Percentiles rank a stretch among this genome's conserved stretches.
phyloP scores from a whole-genome alignment of 1,140 invertebrate genomes.

The Caenorhabditis inopinata region DNA sequence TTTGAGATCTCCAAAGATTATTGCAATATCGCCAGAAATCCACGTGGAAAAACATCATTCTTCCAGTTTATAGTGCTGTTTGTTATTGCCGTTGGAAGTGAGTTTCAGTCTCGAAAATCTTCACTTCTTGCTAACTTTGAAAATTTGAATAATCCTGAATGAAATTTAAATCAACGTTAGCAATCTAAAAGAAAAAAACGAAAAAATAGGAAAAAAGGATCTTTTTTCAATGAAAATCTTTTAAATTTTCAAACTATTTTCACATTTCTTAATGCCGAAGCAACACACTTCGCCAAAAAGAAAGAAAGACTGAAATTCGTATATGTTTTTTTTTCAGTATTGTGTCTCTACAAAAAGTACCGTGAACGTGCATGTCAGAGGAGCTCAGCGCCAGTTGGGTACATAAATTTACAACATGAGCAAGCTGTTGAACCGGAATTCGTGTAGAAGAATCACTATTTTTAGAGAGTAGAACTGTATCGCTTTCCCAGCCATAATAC shows the following conservation, averaged over 20 bases:
- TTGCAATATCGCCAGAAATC: conserved; percentile 21
- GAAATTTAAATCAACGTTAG: too few relatives aligned
- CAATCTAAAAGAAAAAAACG: too few relatives aligned
- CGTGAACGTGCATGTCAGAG: background rate
- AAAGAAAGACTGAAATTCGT: background rate
- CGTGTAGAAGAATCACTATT: background rate
- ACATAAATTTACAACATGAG: background rate
- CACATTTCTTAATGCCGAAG: too few relatives aligned
- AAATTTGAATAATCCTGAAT: background rate
- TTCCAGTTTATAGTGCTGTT: conserved; percentile 48
- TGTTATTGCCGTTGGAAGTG: conserved; percentile 25
- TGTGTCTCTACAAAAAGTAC: background rate
- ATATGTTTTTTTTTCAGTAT: background rate
- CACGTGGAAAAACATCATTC: conserved; percentile 20
- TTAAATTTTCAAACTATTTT: too few relatives aligned
- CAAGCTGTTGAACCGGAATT: conserved; percentile 27
- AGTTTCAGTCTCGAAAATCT: background rate
- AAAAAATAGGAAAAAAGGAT: too few relatives aligned
- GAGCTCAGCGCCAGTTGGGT: background rate
- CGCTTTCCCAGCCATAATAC: background rate
- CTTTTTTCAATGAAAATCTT: too few relatives aligned
- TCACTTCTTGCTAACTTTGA: background rate
- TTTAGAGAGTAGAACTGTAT: background rate
- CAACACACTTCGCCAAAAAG: too few relatives aligned
- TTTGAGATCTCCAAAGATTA: conserved; percentile 41